Evolutionary conservation across 1,140 invertebrate species (phyloP).

Genomic region (Acyrthosiphon pisum): DNA sequence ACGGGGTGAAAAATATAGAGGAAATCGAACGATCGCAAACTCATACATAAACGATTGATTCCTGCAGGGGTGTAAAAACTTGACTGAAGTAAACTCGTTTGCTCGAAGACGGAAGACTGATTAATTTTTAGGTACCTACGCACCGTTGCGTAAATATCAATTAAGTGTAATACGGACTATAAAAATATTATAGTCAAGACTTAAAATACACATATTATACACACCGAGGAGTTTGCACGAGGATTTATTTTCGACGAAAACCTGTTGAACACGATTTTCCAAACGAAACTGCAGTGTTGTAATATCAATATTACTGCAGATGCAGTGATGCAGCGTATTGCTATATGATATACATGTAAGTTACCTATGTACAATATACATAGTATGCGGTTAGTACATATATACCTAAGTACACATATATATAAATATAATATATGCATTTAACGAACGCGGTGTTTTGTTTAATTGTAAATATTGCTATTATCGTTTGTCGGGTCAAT

Average conservation of each 20-base stretch:
- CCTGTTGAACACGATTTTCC: background rate
- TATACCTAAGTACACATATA: background rate
- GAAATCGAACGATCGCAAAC: background rate
- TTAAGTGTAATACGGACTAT: background rate
- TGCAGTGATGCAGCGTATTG: no score
- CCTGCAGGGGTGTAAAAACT: background rate
- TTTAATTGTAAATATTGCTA: conserved; percentile 1
- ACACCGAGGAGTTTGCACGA: background rate
- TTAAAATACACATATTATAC: background rate
- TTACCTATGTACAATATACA: background rate
- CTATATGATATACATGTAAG: no score
- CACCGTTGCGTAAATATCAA: background rate
- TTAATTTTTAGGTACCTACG: background rate
- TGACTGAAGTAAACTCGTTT: background rate
- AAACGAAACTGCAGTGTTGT: background rate
- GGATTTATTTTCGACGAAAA: background rate
- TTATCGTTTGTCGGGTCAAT: background rate
- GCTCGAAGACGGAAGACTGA: background rate
- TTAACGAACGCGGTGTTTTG: background rate
- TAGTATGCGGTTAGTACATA: background rate
- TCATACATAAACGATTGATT: background rate
- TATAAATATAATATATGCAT: background rate
- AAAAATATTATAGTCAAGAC: background rate
- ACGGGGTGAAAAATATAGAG: background rate
- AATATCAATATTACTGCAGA: no score